Evolutionary conservation across 2,888 invertebrate genomes (phyloP), one percentile per base, ranked within the genome.

Genomic region (Callyntrura sp.): DNA sequence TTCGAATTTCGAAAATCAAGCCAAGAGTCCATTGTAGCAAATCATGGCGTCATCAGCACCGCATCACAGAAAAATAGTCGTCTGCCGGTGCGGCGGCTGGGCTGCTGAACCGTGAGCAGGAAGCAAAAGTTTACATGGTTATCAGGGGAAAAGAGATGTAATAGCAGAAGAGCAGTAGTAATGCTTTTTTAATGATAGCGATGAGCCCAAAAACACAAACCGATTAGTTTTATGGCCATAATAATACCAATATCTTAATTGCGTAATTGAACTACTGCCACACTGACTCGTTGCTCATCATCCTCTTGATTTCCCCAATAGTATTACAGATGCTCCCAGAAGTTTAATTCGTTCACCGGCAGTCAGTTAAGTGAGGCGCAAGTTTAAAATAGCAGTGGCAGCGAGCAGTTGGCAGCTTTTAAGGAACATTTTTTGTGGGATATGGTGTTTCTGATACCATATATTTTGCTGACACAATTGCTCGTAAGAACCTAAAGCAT

Each of bases 171-270:
- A 73, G 82, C 48, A 79, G 79, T 17, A 79, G 73, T 73, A 88
- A 82, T 82, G 82, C 48, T 28, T 20, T 9, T 76, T 82, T 88
- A 88, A 88, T 88, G 82, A 88, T 60, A n/a, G 73, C 23, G 35
- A 73, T 48, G 60, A 85, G 28, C 17, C 55, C 68, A 62, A 76
- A 60, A 78, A 76, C 45, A 88, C 73, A 88, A 88, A 88, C 82
- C 88, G 88, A 88, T 88, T 82, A 88, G 70, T 62, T 88, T 88
- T 88, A 82, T 76, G 76, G 23, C 70, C 43, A 23, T 88, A 88
- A 88, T 88, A 82, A 88, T 48, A 88, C 55, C 73, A 88, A 82
- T 82, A 88, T 73, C 73, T 76, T 88, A 88, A 88, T 88, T 88
- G 88, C 82, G 88, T 88, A 88, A 88, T 88, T 82, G 88, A 48